Base-by-base conservation (phyloP, 2,113 vertebrate species). In the Odontesthes bonariensis region DNA sequence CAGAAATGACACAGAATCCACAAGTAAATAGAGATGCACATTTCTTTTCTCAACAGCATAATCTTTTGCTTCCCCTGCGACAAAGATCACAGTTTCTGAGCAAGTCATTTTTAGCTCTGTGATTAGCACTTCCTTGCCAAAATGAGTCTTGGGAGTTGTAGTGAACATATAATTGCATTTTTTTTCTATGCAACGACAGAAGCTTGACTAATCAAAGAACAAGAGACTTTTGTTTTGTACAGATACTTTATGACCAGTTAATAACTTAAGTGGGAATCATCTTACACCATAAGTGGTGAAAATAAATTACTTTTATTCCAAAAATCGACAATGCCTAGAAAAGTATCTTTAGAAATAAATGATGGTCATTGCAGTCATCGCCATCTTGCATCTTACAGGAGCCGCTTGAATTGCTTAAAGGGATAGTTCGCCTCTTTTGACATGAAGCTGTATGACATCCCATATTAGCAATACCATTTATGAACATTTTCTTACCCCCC, bases 1-100 rank as follows among this genome's bases (percentile, higher is more conserved):
- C 49, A 31, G 33, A 77, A 31, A 40, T 57, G 66, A 67, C 51
- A 40, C 42, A 52, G n/a, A 56, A 66, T 67, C 56, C n/a, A 42
- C 57, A 52, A 57, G 23, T 16, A 61, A 61, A 44, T 10, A n/a
- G 19, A 49, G 6, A 56, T 4, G 19, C 57, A 35, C 35, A 51
- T 42, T 38, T 42, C 13, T 70, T 70, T 56, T 40, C 27, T 49
- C 0, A 12, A 17, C 10, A 61, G 23, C 3, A 8, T 69, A 6
- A 31, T 42, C 19, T 54, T 54, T 53, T 49, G n/a, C n/a, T 44
- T 54, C 17, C 27, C 31, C 51, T 23, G 31, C 8, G 1, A 38
- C 7, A 38, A 44, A 27, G 6, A 31, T 10, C 3, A 1, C 46
- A 6, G 46, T 54, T 35, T 54, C 40, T 27, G 22, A 67, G 40